Conservation (phyloP, 2,888 invertebrate genomes). For the Trachelus iudaicus region DNA sequence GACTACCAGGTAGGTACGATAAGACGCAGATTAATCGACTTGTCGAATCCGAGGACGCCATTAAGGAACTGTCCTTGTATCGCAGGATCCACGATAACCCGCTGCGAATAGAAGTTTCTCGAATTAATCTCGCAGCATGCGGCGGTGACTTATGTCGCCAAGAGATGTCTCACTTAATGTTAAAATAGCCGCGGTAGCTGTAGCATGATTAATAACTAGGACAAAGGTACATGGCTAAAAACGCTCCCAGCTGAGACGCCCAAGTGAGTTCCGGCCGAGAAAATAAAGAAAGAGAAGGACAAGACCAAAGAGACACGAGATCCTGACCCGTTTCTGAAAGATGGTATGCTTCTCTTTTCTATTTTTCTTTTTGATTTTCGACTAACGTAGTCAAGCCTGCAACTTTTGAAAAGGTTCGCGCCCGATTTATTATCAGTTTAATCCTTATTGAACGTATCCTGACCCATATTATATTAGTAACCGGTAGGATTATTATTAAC, state of each 20-base stretch:
- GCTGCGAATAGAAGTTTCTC: constrained; percentile 17
- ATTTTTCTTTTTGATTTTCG: not conserved
- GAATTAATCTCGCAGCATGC: constrained; percentile 31
- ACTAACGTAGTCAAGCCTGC: not conserved
- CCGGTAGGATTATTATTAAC: constrained; percentile 40
- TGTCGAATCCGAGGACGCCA: constrained; percentile 9
- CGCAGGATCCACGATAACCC: constrained; percentile 9
- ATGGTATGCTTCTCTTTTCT: not conserved
- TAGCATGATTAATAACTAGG: constrained; percentile 31
- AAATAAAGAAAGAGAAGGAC: not conserved
- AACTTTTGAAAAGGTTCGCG: not conserved
- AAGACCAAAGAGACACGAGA: not conserved
- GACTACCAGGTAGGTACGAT: not conserved
- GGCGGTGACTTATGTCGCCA: constrained; percentile 22
- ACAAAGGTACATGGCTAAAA: constrained; percentile 21
- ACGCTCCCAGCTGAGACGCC: constrained; percentile 1
- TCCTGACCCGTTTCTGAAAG: not conserved
- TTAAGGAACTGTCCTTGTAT: constrained; percentile 10
- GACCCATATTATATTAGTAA: constrained; percentile 5
- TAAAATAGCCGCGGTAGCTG: constrained; percentile 23
- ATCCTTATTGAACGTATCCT: not conserved
- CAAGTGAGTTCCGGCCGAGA: constrained; percentile 2
- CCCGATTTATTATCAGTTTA: not conserved
- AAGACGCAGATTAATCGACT: not conserved
- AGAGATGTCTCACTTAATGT: constrained; percentile 26